These are phyloP conservation scores for Euproctis similis DNA, from an alignment of 2,888 invertebrate genomes.

Conservation along the genomic window DNA sequence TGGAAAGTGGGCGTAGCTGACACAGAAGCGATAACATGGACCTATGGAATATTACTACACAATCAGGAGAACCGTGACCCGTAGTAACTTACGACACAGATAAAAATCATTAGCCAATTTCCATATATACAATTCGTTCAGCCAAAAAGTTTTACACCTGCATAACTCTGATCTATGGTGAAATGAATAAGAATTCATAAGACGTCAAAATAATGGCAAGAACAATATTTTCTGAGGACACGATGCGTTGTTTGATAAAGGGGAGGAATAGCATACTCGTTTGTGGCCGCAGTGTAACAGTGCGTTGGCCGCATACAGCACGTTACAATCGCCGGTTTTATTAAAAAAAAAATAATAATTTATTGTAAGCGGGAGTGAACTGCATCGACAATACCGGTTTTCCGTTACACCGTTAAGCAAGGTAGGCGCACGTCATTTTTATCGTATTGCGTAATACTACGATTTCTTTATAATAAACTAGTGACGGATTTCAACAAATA, in stretches of 20 bases:
- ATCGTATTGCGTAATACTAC: not conserved
- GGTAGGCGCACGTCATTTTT: conserved; percentile 8
- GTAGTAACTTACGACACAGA: too few species aligned
- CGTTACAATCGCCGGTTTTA: conserved; percentile 18
- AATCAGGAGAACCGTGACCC: too few species aligned
- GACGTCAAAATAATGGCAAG: conserved; percentile 9
- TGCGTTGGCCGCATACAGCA: conserved; percentile 23
- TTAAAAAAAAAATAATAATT: conserved; percentile 8
- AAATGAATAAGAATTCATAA: too few species aligned
- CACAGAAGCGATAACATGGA: too few species aligned
- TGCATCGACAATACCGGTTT: conserved; percentile 23
- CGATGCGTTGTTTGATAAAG: conserved; percentile 16
- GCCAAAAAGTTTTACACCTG: conserved; percentile 5
- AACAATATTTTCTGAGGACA: conserved; percentile 10
- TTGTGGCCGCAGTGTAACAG: conserved; percentile 21
- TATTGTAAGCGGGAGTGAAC: conserved; percentile 17
- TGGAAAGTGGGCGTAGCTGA: too few species aligned
- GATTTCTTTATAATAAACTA: conserved; percentile 2
- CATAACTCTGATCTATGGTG: conserved; percentile 15
- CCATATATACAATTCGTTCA: not conserved
- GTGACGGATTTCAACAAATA: conserved; percentile 1
- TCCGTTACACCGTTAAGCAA: conserved; percentile 15
- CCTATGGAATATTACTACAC: too few species aligned
- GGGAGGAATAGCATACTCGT: conserved; percentile 16
- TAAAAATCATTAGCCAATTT: too few species aligned